Base-by-base conservation (phyloP, 2,888 invertebrate genomes). In the Tipula confusa region DNA sequence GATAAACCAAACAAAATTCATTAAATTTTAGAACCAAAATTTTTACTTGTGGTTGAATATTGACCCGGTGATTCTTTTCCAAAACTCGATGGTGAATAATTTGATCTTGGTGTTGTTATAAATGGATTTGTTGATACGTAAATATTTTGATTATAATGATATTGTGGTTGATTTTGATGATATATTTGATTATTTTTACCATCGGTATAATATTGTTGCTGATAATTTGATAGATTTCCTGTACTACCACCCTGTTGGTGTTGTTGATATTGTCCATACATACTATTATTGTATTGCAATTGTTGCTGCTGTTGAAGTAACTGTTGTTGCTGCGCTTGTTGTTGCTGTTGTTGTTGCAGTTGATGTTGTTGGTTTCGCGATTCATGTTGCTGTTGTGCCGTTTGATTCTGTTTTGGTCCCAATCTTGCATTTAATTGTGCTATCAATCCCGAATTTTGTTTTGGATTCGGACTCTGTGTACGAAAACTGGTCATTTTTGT, bases 121-220 rank as follows among this genome's bases (percentile, higher is more conserved):
- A 89, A 89, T 83, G 90, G 90, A 88, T 89, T 89, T 84, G 89
- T 89, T n/a, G 89, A 88, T 83, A 89, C 89, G 86, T 89, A 88
- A 85, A 89, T 89, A 86, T 89, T 89, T 86, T 89, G 89, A 85
- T 89, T 84, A 82, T 84, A 83, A 15, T 84, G 83, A 82, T 83
- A 83, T 18, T 83, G 83, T 29, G 83, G 84, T 29, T 85, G 85
- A 84, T 85, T 86, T 85, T 87, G 86, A 84, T 86, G 87, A 87
- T 89, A 89, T 86, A 88, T 87, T 88, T 89, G 89, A 88, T 87
- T 88, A 86, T 87, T 88, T 89, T 89, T 89, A 89, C 89, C 89
- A 87, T 89, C 89, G 18, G 79, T 84, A 86, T 87, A 88, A 86
- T 88, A 86, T 82, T 85, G 86, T 82, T 86, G 85, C 84, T 84